Conservation (phyloP, 2,113 vertebrate genomes). For the Pluvialis apricaria region DNA sequence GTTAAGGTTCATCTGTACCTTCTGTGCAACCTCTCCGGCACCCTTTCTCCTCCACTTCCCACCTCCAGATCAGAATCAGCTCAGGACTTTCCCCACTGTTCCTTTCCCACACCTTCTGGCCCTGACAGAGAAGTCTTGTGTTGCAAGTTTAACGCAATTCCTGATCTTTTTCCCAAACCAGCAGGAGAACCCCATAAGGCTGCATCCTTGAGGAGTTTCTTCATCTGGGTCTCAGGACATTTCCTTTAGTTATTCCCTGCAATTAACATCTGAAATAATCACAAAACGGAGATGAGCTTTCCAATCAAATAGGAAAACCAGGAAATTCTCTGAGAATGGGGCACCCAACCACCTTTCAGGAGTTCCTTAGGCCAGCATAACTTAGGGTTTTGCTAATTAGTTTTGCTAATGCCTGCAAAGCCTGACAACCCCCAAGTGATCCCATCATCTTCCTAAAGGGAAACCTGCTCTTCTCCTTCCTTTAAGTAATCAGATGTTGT, state of each 20-base stretch:
- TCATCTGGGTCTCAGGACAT: not conserved
- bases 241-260: not conserved
- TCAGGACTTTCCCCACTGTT: not conserved
- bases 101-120: not conserved
- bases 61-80: not conserved
- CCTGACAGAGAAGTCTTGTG: fast-evolving
- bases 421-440: not conserved
- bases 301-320: fast-evolving
- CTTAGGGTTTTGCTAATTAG: not conserved
- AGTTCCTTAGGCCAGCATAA: not conserved
- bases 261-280: not conserved
- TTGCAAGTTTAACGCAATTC: fast-evolving
- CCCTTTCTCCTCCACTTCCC: not conserved
- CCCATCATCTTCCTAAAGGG: not conserved
- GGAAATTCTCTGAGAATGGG: not conserved
- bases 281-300: not conserved
- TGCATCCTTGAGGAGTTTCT: not conserved
- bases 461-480: not conserved
- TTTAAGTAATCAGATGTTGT: not conserved
- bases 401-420: not conserved
- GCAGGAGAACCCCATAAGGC: not conserved
- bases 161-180: not conserved
- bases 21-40: not conserved
- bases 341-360: fast-evolving
- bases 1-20: not conserved